phyloP scores from a whole-genome alignment of 2,888 invertebrate genomes.

The Antheraea yamamai region DNA sequence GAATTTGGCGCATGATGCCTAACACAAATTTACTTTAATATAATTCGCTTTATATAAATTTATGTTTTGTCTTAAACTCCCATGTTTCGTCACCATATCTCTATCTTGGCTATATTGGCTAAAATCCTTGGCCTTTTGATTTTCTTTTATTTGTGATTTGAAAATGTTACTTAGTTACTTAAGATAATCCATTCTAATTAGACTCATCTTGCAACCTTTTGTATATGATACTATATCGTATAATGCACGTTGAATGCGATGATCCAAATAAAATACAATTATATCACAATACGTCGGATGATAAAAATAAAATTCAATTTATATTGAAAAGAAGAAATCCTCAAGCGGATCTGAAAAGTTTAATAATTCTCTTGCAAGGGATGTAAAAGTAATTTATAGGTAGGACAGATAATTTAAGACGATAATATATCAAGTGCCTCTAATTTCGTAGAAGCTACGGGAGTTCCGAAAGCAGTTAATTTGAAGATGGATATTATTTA shows the following conservation, averaged over 20 bases:
- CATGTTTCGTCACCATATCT: no score
- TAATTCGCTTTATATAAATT: neutral
- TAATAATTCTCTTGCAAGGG: constrained; percentile 4
- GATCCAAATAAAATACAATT: neutral
- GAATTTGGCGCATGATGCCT: neutral
- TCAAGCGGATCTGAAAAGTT: neutral
- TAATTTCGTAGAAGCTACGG: neutral
- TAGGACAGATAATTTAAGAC: neutral
- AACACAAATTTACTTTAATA: no score
- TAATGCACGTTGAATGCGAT: neutral
- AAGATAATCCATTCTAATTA: no score
- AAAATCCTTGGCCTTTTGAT: no score
- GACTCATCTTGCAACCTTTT: no score
- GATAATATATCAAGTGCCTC: constrained; percentile 1
- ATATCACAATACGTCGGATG: neutral
- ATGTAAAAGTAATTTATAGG: constrained; percentile 8
- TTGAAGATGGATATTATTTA: neutral
- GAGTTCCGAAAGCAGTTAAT: neutral
- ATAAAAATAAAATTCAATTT: neutral
- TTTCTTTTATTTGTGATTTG: no score
- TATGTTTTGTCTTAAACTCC: no score
- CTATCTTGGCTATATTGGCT: no score
- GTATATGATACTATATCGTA: no score
- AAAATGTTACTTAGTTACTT: no score
- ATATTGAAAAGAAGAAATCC: neutral